These are phyloP conservation scores for Apostichopus japonicus DNA, from an alignment of 35 echinoderm and acorn worm species.

Conservation along the genomic window DNA sequence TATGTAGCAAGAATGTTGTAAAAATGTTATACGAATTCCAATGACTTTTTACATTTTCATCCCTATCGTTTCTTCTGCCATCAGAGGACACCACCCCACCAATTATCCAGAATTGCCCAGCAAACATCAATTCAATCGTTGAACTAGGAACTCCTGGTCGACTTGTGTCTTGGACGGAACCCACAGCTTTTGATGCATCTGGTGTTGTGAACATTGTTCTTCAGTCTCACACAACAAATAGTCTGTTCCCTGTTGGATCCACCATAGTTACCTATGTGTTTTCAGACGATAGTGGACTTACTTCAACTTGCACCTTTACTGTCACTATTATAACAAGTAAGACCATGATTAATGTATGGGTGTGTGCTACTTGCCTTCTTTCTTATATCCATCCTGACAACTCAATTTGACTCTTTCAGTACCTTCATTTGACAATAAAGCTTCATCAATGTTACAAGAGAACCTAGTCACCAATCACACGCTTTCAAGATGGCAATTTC, in stretches of 20 bases:
- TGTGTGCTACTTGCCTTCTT: too few relatives aligned
- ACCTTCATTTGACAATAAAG: too few relatives aligned
- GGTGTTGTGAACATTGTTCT: background rate
- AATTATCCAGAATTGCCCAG: slow-evolving; percentile 12
- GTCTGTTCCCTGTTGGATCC: slow-evolving; percentile 38
- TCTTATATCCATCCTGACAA: too few relatives aligned
- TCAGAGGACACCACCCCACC: slow-evolving; percentile 36
- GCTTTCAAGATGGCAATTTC: too few relatives aligned
- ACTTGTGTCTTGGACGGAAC: slow-evolving; percentile 31
- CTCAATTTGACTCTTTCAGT: too few relatives aligned
- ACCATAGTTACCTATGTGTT: slow-evolving; percentile 30
- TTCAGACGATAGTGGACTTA: slow-evolving; percentile 2
- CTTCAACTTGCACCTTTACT: slow-evolving; percentile 15
- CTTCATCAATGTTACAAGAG: too few relatives aligned
- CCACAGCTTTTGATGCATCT: slow-evolving; percentile 38
- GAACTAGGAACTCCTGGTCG: slow-evolving; percentile 13
- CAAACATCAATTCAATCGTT: background rate
- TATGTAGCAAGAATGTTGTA: too few relatives aligned
- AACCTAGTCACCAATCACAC: too few relatives aligned
- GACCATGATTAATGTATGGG: too few relatives aligned
- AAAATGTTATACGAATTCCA: too few relatives aligned
- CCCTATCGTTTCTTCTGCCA: background rate
- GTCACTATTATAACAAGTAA: slow-evolving; percentile 20
- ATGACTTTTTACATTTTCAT: too few relatives aligned
- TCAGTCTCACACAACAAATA: background rate